Evolutionary conservation across 2,797 vertebrate genomes (phyloP), one percentile per base, ranked within the genome.

Genomic region (Eospalax fontanierii): DNA sequence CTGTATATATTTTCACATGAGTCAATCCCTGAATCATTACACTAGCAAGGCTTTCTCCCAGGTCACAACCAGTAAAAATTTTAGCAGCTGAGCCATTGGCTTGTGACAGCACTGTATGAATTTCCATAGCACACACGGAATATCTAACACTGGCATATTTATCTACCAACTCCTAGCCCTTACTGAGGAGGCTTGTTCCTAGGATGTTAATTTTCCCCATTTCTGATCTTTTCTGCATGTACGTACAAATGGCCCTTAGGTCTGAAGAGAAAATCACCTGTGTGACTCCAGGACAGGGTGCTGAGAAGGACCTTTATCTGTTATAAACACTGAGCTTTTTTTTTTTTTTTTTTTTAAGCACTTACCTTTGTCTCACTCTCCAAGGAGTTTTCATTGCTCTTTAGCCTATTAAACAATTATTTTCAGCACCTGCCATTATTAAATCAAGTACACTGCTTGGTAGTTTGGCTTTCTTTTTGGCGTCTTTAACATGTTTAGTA

Each of bases 401-500:
- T 92, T 91, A 11, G 5, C 26, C 65, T 16, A 35, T 46, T 92
- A 86, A 57, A 71, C 63, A 65, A 71, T 91, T 87, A 50, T 57
- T 43, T 26, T 75, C 82, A 86, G 61, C 6, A 61, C 6, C 65
- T 63, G 28, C 15, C 22, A 24, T 79, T 86, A 24, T 79, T 86
- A 84, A 68, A 70, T 40, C 65, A 78, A 71, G 59, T 81, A 70
- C 46, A 40, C 71, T 79, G 40, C 57, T 84, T 87, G 76, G 73
- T 75, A 43, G 35, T 83, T 91, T 90, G 50, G 90, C 14, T 6
- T 68, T 81, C 19, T 66, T 54, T 66, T 76, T 75, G 38, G 54
- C 28, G 84, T 90, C 78, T 88, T 90, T 73, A 94, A 92, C 54
- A 30, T 86, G 73, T 87, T 89, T 70, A 78, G 28, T 78, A 78